Conservation (phyloP, 1,140 invertebrate species). For the Musca domestica region DNA sequence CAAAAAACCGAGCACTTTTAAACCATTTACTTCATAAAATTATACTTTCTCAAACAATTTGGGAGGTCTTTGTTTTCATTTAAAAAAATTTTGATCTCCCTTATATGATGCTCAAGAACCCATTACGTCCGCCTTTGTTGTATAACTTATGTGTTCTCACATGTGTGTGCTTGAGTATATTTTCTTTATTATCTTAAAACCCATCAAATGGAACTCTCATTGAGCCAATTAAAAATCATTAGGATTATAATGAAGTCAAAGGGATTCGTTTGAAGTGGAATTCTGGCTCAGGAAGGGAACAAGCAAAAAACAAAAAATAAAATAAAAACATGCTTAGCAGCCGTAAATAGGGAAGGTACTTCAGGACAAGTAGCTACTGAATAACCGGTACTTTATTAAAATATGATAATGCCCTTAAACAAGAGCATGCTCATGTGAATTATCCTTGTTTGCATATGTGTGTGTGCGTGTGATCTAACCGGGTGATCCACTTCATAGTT, state of each 20-base stretch:
- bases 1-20: too few relatives aligned
- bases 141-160: too few relatives aligned
- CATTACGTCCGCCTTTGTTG: too few relatives aligned
- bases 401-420: slow-evolving; percentile 8
- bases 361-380: too few relatives aligned
- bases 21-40: too few relatives aligned
- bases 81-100: too few relatives aligned
- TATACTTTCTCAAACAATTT: too few relatives aligned
- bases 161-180: too few relatives aligned
- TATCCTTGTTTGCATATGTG: neutral
- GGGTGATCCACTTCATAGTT: slow-evolving; percentile 12
- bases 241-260: slow-evolving; percentile 25
- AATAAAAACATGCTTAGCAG: neutral
- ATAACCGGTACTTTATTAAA: slow-evolving; percentile 5
- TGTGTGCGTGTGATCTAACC: too few relatives aligned
- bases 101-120: too few relatives aligned
- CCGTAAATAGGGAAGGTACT: too few relatives aligned
- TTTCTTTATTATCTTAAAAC: slow-evolving; percentile 14
- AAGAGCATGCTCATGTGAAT: neutral
- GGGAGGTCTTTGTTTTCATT: too few relatives aligned
- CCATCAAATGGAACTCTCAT: slow-evolving; percentile 21
- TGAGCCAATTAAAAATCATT: slow-evolving; percentile 23
- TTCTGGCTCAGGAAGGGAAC: neutral
- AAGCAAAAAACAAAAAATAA: slow-evolving; percentile 2
- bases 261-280: neutral